Base-by-base conservation (phyloP, 2,888 invertebrate genomes). In the Melipona bicolor region DNA sequence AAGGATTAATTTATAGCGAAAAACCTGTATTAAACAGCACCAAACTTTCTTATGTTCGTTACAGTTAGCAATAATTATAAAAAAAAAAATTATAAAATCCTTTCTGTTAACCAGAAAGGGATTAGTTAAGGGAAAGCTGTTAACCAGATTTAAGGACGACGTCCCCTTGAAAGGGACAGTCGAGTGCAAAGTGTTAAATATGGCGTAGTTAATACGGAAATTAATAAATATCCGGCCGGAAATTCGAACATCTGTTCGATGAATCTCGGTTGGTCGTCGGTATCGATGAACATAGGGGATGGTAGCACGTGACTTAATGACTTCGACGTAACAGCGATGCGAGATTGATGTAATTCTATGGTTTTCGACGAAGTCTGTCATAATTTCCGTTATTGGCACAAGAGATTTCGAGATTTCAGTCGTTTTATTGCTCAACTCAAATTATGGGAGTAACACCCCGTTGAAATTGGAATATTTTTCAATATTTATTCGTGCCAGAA, bases 211-310 rank as follows among this genome's bases (percentile, higher is more conserved):
- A 43, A 43, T 43, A 43, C 87, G 87, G 89, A 89, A 87, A 89
- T 89, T 81, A 85, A 82, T 82, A 77, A 89, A 89, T 89, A 85
- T 89, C 87, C 87, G 79, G 70, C 67, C 82, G 83, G 83, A 86
- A 54, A 71, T 80, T 79, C 36, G 71, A 61, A 49, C 77, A 81
- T 65, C 77, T 68, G 56, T 49, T 52, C 61, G 62, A 54, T 27
- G 78, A 78, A 87, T 87, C 81, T 73, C 70, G 32, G 24, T 73
- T 72, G 27, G 61, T 68, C 52, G 24, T 15, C 11, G 64, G 21
- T n/a, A 74, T 68, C 81, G 59, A 59, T 17, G 27, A n/a, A 62
- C 4, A 27, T 24, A 15, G 6, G 3, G 27, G 43, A 49, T 13
- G 27, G 9, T 21, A 2, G 13, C n/a, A 4, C 15, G 36, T 32